Percentiles rank a stretch among this genome's conserved stretches.
These are phyloP conservation scores for Lampris megalopsis DNA, from an alignment of 2,113 vertebrate species.

Conservation along the genomic window DNA sequence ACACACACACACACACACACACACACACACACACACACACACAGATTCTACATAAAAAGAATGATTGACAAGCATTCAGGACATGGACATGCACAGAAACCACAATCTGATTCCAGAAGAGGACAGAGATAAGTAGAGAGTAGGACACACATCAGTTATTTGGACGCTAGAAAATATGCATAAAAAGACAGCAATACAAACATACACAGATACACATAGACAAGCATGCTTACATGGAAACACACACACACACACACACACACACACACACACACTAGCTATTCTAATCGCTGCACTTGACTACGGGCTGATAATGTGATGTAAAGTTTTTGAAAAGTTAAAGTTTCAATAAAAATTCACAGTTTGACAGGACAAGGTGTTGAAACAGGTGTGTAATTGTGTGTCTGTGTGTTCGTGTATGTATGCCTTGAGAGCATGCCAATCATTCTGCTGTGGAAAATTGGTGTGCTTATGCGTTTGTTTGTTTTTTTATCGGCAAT, in stretches of 20 bases:
- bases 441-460: not conserved
- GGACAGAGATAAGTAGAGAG: not conserved
- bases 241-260: not conserved
- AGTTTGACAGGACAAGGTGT: not conserved
- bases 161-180: constrained; percentile 17
- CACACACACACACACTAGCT: constrained; percentile 12
- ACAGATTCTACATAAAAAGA: constrained; percentile 34
- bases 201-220: not conserved
- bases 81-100: constrained; percentile 33
- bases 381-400: not conserved
- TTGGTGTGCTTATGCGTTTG: not conserved
- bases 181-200: constrained; percentile 1
- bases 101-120: not conserved
- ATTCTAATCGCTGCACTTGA: not conserved
- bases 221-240: not conserved
- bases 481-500: not conserved
- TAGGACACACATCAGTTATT: not conserved
- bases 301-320: not conserved
- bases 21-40: not conserved
- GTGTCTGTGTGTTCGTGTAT: not conserved
- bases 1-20: constrained; percentile 7
- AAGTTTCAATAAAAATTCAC: constrained; percentile 12
- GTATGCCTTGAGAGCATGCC: no score
- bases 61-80: not conserved
- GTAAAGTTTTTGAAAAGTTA: not conserved